Conservation (phyloP, 2,797 vertebrate genomes). For the Anguilla anguilla region DNA sequence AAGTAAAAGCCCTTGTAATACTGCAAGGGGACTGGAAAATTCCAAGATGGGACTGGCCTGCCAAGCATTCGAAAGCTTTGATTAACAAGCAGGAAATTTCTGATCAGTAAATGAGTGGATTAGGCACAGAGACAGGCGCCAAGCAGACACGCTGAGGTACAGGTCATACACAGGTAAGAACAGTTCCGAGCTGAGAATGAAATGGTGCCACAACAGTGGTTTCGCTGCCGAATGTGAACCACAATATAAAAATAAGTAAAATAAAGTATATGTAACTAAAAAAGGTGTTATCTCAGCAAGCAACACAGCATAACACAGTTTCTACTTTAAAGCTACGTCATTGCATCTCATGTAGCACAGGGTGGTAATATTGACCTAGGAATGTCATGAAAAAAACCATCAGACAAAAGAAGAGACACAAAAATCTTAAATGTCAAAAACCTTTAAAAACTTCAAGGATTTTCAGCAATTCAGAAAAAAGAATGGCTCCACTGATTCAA, state of each 20-base stretch:
- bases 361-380: background rate
- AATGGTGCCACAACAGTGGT: background rate
- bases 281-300: background rate
- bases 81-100: background rate
- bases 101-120: background rate
- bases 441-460: background rate
- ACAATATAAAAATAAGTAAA: background rate
- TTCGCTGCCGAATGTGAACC: background rate
- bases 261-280: background rate
- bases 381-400: background rate
- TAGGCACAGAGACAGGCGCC: background rate
- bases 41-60: background rate
- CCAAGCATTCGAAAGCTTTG: background rate
- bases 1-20: slow-evolving; percentile 1
- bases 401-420: background rate
- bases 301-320: background rate
- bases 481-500: background rate
- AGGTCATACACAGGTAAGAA: background rate
- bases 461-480: slow-evolving; percentile 12
- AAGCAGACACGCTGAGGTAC: background rate
- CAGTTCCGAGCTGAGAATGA: background rate
- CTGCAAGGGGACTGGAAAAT: background rate
- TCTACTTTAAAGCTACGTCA: background rate
- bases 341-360: slow-evolving; percentile 9
- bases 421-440: background rate